Percentiles rank a stretch among this genome's conserved stretches.
Evolutionary conservation across 2,797 vertebrate species (phyloP).

Genomic region (Trachurus trachurus): DNA sequence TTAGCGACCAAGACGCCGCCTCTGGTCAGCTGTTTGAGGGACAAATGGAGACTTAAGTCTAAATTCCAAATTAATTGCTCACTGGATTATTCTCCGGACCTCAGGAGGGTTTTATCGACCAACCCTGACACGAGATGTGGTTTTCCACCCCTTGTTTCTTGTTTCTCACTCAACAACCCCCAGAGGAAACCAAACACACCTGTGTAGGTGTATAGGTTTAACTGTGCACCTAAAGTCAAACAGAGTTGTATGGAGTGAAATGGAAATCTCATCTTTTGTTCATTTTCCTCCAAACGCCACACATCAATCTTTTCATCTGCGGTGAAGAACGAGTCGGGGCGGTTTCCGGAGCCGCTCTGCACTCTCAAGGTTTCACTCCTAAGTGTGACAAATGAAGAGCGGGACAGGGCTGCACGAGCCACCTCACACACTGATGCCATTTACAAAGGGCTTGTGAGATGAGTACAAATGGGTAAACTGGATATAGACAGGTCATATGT

Average conservation of each 20-base stretch:
- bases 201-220: constrained; percentile 8
- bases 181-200: neutral
- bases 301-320: constrained; percentile 78
- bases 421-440: constrained; percentile 18
- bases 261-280: constrained; percentile 67
- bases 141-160: neutral
- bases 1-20: constrained; percentile 22
- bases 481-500: neutral
- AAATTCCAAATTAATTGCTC: constrained; percentile 41
- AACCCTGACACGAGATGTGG: neutral
- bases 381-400: constrained; percentile 79
- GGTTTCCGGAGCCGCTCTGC: constrained; percentile 43
- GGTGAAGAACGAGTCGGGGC: constrained; percentile 53
- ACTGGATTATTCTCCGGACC: constrained; percentile 28
- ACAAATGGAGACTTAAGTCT: constrained; percentile 20
- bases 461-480: neutral
- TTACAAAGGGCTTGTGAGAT: constrained; percentile 6
- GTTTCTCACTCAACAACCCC: neutral
- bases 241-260: constrained; percentile 49
- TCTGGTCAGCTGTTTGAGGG: constrained; percentile 19
- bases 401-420: constrained; percentile 24
- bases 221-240: constrained; percentile 56
- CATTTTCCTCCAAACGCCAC: constrained; percentile 47
- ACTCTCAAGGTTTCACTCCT: constrained; percentile 75
- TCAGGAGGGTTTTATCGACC: constrained; percentile 6